Conservation (phyloP, 2,888 invertebrate species). For the Diogma glabrata region DNA sequence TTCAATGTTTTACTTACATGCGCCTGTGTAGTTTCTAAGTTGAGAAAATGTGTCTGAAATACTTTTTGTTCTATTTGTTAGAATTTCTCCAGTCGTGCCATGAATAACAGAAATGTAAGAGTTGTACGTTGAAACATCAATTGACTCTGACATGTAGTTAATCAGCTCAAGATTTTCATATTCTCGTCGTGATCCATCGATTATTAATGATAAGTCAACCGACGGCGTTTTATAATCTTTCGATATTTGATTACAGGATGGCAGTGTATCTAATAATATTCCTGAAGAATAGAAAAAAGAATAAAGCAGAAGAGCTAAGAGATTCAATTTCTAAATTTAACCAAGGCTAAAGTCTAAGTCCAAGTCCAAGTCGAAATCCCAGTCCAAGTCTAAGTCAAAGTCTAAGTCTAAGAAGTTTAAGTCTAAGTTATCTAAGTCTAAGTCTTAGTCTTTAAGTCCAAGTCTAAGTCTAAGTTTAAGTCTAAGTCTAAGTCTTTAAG, state of each 20-base stretch:
- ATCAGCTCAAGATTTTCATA: constrained; percentile 45
- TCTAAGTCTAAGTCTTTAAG: no score
- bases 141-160: constrained; percentile 45
- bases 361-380: no score
- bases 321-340: background rate
- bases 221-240: constrained; percentile 29
- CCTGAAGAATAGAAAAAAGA: constrained; percentile 17
- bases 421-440: no score
- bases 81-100: constrained; percentile 48
- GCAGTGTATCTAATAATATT: constrained; percentile 18
- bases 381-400: no score
- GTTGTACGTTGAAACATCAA: constrained; percentile 46
- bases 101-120: constrained; percentile 50
- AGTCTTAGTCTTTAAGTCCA: no score
- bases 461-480: no score
- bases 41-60: constrained; percentile 37
- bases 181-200: constrained; percentile 45
- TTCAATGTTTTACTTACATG: constrained; percentile 33
- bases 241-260: constrained; percentile 15
- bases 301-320: constrained; percentile 3
- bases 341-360: no score
- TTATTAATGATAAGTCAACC: constrained; percentile 44
- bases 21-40: constrained; percentile 35
- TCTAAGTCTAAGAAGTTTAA: no score
- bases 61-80: constrained; percentile 46